phyloP scores from a whole-genome alignment of 2,888 invertebrate genomes.

The Ryuthela nishihirai region DNA sequence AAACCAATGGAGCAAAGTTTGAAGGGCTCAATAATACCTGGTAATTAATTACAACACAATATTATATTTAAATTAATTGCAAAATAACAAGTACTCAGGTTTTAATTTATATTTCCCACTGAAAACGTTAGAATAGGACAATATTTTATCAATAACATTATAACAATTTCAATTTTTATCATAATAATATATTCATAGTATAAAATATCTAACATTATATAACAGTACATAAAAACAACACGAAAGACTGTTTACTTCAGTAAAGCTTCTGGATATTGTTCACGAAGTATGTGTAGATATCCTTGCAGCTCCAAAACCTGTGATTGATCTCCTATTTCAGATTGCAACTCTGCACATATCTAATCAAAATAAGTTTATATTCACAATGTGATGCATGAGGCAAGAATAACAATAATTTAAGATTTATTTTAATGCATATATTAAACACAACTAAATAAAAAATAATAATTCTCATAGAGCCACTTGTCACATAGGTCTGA shows the following conservation, averaged over 20 bases:
- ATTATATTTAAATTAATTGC: too few species aligned
- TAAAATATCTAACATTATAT: neutral
- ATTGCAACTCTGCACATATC: constrained; percentile 14
- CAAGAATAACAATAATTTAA: neutral
- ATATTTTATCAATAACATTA: neutral
- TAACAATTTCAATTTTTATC: neutral
- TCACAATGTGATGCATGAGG: neutral
- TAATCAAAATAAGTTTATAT: neutral
- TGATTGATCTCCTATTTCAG: constrained; percentile 14
- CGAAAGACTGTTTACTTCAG: constrained; percentile 5
- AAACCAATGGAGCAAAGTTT: too few species aligned
- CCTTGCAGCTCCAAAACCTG: constrained; percentile 23
- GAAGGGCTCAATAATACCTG: too few species aligned
- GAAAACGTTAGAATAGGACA: neutral
- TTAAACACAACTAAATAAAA: neutral
- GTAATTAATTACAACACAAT: too few species aligned
- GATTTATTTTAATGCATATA: neutral
- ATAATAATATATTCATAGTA: constrained; percentile 1
- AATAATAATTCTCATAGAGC: neutral
- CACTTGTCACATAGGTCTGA: too few species aligned
- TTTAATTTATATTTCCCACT: too few species aligned
- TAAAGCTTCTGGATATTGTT: constrained; percentile 14
- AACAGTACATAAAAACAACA: neutral
- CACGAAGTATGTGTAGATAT: constrained; percentile 12
- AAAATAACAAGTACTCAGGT: too few species aligned